Base-by-base conservation (phyloP, 1,140 invertebrate species). In the Centruroides vittatus region DNA sequence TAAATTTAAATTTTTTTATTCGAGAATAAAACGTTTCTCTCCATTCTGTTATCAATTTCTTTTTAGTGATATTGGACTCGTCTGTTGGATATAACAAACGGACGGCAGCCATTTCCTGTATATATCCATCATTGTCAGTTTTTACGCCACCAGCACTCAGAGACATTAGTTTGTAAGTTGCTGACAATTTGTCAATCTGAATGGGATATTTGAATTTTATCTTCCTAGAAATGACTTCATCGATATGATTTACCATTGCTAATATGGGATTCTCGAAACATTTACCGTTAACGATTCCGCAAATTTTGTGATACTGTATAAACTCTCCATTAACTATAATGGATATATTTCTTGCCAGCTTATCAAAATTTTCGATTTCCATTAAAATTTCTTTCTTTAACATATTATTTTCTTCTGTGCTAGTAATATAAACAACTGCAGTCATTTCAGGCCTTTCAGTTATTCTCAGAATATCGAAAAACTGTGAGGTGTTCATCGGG, bases 61-160 rank as follows among this genome's bases (percentile, higher is more conserved):
- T 80, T 78, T 71, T 88, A 81, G 68, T 88, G 83, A 64, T 83
- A 81, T 36, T 78, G 86, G 65, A 90, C 86, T 0, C 84, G 12
- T 82, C 84, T n/a, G 88, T 78, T 70, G 91, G 93, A 74, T 92
- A 93, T 1, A 86, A 85, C 35, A 93, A 75, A 69, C 89, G 88
- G 4, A 92, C 79, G 0, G 88, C 85, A 1, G 86, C 86, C 3
- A 88, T 87, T 7, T 82, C 83, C 13, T 81, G 73, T 9, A 90
- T 82, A 36, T 81, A 79, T 5, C 80, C 80, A 69, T 88, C 83
- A 55, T 87, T 84, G 35, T 80, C 81, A 11, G 89, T 73, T 63
- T 82, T 79, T 8, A 85, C 83, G 0, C 88, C 88, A 0, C 89
- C 89, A 68, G 92, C 89, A 74, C 82, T 90, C 3, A 91, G 84